phyloP scores from a whole-genome alignment of 2,113 vertebrate species.

The Apeltes quadracus region DNA sequence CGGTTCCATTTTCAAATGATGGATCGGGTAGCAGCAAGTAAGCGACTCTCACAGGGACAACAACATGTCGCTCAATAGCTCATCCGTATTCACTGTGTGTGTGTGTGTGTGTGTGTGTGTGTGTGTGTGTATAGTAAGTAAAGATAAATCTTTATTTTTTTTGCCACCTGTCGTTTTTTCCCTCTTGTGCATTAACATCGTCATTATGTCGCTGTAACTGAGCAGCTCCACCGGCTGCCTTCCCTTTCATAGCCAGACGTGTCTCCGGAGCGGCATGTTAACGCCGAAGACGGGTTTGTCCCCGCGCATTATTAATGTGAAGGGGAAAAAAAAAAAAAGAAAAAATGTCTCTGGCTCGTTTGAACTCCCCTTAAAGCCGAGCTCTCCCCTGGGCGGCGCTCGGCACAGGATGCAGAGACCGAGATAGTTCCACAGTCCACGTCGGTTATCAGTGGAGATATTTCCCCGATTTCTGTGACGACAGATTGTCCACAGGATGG shows the following conservation, averaged over 20 bases:
- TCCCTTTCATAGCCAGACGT: neutral
- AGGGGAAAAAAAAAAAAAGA: neutral
- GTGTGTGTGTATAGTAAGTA: no score
- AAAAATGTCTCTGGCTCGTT: neutral
- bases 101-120: neutral
- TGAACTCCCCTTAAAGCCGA: neutral
- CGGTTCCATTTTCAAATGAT: neutral
- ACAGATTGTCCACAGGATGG: conserved; percentile 1
- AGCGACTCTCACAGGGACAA: neutral
- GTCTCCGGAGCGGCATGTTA: neutral
- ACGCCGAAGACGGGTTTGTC: neutral
- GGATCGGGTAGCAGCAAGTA: neutral
- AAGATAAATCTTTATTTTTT: neutral
- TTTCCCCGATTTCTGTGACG: conserved; percentile 15
- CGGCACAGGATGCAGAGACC: neutral
- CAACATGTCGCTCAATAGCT: neutral
- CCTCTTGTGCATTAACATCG: conserved; percentile 19
- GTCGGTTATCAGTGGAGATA: neutral
- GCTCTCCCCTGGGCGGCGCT: neutral
- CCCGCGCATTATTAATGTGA: neutral
- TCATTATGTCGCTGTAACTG: conserved; percentile 6
- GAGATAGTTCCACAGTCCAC: neutral
- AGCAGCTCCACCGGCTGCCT: neutral
- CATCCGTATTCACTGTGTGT: no score
- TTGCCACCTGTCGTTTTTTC: neutral